A percentile compares a stretch with the other conserved stretches of the same genome.
Evolutionary conservation across 2,113 vertebrate species (phyloP).

Genomic region (Lontra canadensis): DNA sequence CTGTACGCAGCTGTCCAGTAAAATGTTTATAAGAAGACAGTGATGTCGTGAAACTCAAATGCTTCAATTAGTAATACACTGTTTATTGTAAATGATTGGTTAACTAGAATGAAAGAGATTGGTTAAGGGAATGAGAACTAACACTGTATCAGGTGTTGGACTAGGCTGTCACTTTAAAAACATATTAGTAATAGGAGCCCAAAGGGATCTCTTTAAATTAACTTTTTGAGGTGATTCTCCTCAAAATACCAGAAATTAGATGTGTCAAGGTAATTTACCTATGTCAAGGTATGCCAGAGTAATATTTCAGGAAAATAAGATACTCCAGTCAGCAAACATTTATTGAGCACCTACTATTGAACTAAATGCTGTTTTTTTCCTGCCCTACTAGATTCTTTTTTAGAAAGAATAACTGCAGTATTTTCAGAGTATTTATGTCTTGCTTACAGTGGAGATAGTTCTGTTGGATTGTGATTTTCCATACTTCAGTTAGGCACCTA

Average conservation of each 20-base stretch:
- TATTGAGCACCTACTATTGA: conserved; percentile 23
- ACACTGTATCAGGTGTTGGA: not conserved
- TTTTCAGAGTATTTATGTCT: conserved; percentile 14
- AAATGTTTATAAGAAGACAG: conserved; percentile 80
- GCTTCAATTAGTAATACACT: conserved; percentile 73
- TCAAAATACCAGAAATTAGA: conserved; percentile 38
- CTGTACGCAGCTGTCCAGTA: conserved; percentile 75
- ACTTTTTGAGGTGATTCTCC: not conserved
- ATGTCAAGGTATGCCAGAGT: not conserved
- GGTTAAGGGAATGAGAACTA: conserved; percentile 48
- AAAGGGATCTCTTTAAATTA: conserved; percentile 51
- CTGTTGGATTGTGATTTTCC: conserved; percentile 25
- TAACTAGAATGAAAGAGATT: conserved; percentile 80
- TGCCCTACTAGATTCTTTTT: conserved; percentile 43
- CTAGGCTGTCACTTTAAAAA: conserved; percentile 74
- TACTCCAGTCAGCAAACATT: not conserved
- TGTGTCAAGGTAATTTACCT: not conserved
- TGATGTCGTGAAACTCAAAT: conserved; percentile 81
- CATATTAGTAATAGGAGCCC: conserved; percentile 53
- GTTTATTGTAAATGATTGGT: conserved; percentile 82
- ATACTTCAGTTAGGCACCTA: not conserved
- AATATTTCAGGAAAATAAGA: conserved; percentile 36
- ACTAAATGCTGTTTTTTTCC: conserved; percentile 50
- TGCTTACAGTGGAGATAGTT: conserved; percentile 46
- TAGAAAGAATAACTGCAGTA: not conserved